Evolutionary conservation across 2,888 invertebrate species (phyloP).

Genomic region (Empis stercorea): DNA sequence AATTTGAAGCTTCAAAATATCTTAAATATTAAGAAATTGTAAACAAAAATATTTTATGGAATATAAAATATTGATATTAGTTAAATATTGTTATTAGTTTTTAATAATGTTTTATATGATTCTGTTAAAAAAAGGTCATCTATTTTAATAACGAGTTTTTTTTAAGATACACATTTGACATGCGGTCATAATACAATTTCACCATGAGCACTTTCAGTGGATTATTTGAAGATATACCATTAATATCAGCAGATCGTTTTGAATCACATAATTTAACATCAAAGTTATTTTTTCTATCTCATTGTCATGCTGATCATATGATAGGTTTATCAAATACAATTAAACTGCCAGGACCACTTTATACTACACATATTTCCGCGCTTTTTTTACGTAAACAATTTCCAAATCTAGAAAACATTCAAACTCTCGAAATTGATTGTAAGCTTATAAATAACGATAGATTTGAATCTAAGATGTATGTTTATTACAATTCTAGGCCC

Average conservation of each 20-base stretch:
- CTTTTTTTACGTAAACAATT: conserved; percentile 17
- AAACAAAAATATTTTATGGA: too few species aligned
- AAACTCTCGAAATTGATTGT: conserved; percentile 18
- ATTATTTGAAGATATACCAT: conserved; percentile 45
- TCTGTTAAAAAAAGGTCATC: too few species aligned
- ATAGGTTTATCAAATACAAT: conserved; percentile 36
- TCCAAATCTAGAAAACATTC: conserved; percentile 14
- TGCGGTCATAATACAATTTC: too few species aligned
- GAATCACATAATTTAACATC: conserved; percentile 36
- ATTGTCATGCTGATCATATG: conserved; percentile 53
- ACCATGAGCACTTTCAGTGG: conserved; percentile 49
- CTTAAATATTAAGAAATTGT: too few species aligned
- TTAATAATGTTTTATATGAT: too few species aligned
- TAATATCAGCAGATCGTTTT: conserved; percentile 49
- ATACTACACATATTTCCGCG: conserved; percentile 16
- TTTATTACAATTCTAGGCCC: conserved; percentile 11
- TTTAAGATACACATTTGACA: too few species aligned
- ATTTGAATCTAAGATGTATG: too few species aligned
- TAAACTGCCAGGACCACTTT: conserved; percentile 13
- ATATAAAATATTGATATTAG: too few species aligned
- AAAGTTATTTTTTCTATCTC: conserved; percentile 48
- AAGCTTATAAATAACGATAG: background rate
- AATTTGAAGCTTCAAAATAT: too few species aligned
- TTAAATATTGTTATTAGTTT: too few species aligned
- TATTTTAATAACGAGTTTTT: too few species aligned